These are phyloP conservation scores for Ormyrus thymus DNA, from an alignment of 2,888 invertebrate species.

Conservation along the genomic window DNA sequence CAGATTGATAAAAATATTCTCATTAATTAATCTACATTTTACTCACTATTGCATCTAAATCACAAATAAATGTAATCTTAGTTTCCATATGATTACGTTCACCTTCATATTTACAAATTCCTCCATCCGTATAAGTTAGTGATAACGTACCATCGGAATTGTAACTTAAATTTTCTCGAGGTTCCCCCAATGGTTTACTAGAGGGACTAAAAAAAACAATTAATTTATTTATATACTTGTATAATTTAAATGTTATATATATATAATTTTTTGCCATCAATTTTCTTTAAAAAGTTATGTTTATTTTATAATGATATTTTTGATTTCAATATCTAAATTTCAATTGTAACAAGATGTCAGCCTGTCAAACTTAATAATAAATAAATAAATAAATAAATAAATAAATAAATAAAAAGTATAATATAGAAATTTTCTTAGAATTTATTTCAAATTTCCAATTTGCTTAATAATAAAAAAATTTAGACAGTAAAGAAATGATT, in stretches of 20 bases:
- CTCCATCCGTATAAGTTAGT: slow-evolving; percentile 62
- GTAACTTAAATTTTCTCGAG: slow-evolving; percentile 18
- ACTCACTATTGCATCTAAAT: slow-evolving; percentile 62
- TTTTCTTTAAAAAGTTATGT: no score
- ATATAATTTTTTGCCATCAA: background rate
- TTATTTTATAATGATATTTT: slow-evolving; percentile 2
- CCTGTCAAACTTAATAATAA: no score
- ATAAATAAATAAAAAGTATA: no score
- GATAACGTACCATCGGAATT: slow-evolving; percentile 55
- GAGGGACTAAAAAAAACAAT: background rate
- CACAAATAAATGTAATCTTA: slow-evolving; percentile 66
- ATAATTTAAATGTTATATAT: background rate
- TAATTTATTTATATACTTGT: no score
- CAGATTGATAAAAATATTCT: no score
- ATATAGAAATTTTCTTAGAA: no score
- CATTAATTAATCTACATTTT: background rate
- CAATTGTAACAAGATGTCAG: no score
- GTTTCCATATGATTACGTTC: slow-evolving; percentile 57
- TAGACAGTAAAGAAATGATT: background rate
- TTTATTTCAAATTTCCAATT: no score
- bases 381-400: no score
- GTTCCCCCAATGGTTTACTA: slow-evolving; percentile 43
- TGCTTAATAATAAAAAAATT: no score
- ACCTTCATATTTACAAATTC: slow-evolving; percentile 56
- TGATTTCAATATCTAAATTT: no score